Evolutionary conservation across 1,140 invertebrate species (phyloP).

Genomic region (Microvelia longipes): DNA sequence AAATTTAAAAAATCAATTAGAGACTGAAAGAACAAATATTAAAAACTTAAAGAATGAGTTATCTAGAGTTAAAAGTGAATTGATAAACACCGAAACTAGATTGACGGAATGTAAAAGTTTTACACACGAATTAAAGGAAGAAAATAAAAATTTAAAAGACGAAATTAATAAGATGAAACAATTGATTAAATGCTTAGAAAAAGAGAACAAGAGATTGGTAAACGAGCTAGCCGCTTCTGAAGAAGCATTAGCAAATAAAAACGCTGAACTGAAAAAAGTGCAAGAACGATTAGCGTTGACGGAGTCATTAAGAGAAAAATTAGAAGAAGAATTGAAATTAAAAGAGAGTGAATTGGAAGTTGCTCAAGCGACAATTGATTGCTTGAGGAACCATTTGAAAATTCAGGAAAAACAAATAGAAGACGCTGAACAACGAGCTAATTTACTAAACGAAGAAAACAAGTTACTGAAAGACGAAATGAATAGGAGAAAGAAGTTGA

Average conservation of each 20-base stretch:
- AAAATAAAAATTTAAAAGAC: constrained; percentile 6
- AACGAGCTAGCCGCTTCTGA: background rate
- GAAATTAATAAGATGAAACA: constrained; percentile 2
- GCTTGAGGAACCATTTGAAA: constrained; percentile 4
- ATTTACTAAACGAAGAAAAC: background rate
- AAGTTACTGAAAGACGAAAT: constrained; percentile 7
- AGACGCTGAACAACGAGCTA: background rate
- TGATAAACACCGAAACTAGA: background rate
- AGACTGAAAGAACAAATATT: constrained; percentile 2
- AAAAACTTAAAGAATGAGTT: background rate
- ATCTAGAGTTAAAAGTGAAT: background rate
- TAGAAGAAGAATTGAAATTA: constrained; percentile 1
- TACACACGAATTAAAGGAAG: background rate
- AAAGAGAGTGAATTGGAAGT: constrained; percentile 4
- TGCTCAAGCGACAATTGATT: background rate
- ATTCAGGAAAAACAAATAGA: background rate
- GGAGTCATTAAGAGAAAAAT: background rate
- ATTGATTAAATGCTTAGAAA: background rate
- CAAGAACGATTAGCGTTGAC: background rate
- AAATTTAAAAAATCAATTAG: background rate
- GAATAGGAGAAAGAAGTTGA: background rate
- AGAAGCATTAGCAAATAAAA: background rate
- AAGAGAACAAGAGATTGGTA: background rate
- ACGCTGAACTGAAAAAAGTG: background rate
- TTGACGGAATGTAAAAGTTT: background rate